Conservation (phyloP, 2,797 vertebrate genomes). For the Peromyscus melanophrys region DNA sequence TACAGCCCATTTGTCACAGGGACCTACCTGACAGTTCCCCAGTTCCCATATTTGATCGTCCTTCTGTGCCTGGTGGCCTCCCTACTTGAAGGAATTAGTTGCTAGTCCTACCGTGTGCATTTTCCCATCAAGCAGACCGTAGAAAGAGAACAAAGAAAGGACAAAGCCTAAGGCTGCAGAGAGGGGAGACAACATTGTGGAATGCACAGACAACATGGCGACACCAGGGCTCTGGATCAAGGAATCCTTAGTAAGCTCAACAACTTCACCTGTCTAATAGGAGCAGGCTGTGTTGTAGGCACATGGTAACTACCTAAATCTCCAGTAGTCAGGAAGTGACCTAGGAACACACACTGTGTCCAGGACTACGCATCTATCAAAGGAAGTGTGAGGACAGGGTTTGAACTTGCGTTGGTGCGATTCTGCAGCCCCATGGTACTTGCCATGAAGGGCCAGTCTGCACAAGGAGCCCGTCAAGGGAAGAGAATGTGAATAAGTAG, state of each 20-base stretch:
- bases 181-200: not conserved
- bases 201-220: not conserved
- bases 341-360: not conserved
- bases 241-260: not conserved
- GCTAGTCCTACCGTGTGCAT: not conserved
- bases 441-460: not conserved
- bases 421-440: not conserved
- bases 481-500: not conserved
- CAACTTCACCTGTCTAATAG: not conserved
- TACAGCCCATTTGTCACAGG: not conserved
- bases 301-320: not conserved
- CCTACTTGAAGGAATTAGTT: not conserved
- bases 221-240: not conserved
- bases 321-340: not conserved
- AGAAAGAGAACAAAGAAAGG: constrained; percentile 49
- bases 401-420: not conserved
- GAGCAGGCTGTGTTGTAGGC: not conserved
- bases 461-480: not conserved
- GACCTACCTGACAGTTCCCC: not conserved
- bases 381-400: not conserved
- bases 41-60: constrained; percentile 16
- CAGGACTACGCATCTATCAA: not conserved
- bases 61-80: not conserved
- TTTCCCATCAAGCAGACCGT: constrained; percentile 24
- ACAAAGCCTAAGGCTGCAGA: not conserved